Base-by-base conservation (phyloP, 2,797 vertebrate species). In the Semotilus atromaculatus region DNA sequence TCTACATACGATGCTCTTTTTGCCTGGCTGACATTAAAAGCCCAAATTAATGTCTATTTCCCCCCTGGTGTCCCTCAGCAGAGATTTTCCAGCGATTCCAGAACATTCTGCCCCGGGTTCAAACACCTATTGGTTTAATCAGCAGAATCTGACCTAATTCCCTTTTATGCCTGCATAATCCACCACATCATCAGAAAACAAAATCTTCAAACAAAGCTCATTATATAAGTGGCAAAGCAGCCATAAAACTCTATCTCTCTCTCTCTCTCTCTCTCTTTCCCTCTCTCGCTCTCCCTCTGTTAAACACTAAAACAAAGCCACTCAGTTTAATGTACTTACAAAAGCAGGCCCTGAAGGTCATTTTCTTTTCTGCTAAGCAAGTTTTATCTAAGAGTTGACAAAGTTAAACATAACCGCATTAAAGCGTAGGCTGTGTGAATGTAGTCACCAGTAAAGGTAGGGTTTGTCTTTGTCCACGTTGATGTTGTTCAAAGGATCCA, bases 401-500 rank as follows among this genome's bases (percentile, higher is more conserved):
- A 68, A 70, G 45, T 80, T 70, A 51, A 6, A 38, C 26, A 48
- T 66, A 66, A 79, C 26, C 1, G 4, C 45, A 36, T 80, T 34
- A 66, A 66, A 29, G 62, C 6, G 10, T 29, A 26, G 55, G 10
- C 55, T 31, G 34, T 84, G 71, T 36, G 29, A 38, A 79, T 51
- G 68, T 86, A 94, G 96, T 96, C 91, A 99, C 98, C 98, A 99
- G 90, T 99, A 99, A 82, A 99, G 97, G 95, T 99, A 99, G 85
- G 98, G 98, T 93, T 99, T 99, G 94, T 99, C 98, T 92, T 99
- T 98, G 94, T 99, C 97, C 77, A 98, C 96, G 82, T 96, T 99
- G 92, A 99, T 98, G 93, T 97, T 98, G 93, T 98, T 99, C 88
- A 99, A 91, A 0, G 98, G 98, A 94, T 99, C 98, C 97, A 98